A percentile compares a stretch with the other conserved stretches of the same genome.
phyloP scores from a whole-genome alignment of 2,797 vertebrate genomes.

The Pantherophis vulpinus region DNA sequence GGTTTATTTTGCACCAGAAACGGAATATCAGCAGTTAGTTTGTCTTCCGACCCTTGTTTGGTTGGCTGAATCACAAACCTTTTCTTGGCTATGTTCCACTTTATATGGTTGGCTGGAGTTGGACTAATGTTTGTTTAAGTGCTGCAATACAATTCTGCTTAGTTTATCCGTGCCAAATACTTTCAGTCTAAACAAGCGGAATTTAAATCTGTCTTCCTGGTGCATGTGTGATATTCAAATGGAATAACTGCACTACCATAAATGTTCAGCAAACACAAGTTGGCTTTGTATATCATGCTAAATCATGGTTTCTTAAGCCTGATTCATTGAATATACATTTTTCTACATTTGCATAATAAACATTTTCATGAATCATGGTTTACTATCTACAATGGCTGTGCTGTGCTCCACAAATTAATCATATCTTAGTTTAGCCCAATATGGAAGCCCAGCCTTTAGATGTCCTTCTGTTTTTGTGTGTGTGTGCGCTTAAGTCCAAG shows the following conservation, averaged over 20 bases:
- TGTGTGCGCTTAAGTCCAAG: background rate
- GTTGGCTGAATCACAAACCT: background rate
- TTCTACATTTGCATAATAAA: background rate
- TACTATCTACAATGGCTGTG: background rate
- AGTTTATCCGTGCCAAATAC: background rate
- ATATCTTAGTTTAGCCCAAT: background rate
- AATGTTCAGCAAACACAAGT: background rate
- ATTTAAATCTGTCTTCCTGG: background rate
- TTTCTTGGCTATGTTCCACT: background rate
- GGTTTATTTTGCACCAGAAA: background rate
- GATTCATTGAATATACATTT: background rate
- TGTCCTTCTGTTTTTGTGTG: background rate
- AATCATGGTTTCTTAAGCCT: background rate
- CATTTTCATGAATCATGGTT: background rate
- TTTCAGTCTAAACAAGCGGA: background rate
- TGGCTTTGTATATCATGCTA: background rate
- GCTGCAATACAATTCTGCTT: background rate
- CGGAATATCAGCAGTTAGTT: accelerated
- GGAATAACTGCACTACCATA: background rate
- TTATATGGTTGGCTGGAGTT: background rate
- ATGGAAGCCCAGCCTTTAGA: background rate
- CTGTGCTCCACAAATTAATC: background rate
- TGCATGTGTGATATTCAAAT: background rate
- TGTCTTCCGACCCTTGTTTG: background rate
- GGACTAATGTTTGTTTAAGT: background rate